phyloP scores from a whole-genome alignment of 2,888 invertebrate species.

The Notodonta ziczac region DNA sequence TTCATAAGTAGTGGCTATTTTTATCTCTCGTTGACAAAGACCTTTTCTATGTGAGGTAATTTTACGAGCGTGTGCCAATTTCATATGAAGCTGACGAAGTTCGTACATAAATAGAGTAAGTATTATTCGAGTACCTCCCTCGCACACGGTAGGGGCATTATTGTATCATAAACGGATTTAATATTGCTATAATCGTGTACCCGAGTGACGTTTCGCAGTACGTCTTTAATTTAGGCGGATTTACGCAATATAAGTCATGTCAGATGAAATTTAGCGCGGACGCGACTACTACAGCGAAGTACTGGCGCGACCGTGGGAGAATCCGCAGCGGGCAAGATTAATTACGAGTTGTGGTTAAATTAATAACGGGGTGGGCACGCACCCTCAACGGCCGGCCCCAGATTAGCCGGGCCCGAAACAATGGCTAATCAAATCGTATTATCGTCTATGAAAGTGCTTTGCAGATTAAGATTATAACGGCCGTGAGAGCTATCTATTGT shows the following conservation, averaged over 20 bases:
- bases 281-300: constrained; percentile 41
- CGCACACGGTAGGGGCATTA: background rate
- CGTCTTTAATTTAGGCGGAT: constrained; percentile 36
- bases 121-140: background rate
- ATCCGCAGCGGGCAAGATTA: constrained; percentile 76
- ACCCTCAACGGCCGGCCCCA: constrained; percentile 49
- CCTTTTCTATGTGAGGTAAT: constrained; percentile 4
- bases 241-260: constrained; percentile 44
- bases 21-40: constrained; percentile 5
- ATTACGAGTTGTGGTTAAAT: constrained; percentile 78
- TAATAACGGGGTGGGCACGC: constrained; percentile 73
- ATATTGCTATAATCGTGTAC: constrained; percentile 14
- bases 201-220: constrained; percentile 24
- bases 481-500: too few relatives aligned
- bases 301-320: constrained; percentile 62
- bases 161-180: background rate
- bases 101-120: background rate
- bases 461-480: constrained; percentile 35
- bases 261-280: constrained; percentile 44
- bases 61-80: constrained; percentile 6
- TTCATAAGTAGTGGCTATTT: background rate
- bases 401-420: constrained; percentile 45
- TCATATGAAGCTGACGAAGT: background rate
- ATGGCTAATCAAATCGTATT: constrained; percentile 59
- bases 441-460: constrained; percentile 48